These are phyloP conservation scores for Lanistes nyassanus DNA, from an alignment of 1,140 invertebrate genomes.

Conservation along the genomic window DNA sequence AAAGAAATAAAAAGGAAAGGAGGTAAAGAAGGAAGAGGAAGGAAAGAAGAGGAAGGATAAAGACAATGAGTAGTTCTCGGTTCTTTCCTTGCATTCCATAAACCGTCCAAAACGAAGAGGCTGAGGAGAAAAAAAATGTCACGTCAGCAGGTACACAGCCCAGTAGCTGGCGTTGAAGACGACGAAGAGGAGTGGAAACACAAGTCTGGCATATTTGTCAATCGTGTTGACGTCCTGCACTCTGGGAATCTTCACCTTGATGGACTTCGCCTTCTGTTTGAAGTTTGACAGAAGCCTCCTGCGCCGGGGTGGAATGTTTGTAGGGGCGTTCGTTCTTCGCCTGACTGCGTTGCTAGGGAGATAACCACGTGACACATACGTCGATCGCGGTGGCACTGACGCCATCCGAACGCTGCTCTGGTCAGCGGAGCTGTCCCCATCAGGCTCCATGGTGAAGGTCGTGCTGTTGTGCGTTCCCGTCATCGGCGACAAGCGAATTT, in stretches of 20 bases:
- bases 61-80: not conserved
- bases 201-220: constrained; percentile 92
- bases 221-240: constrained; percentile 98
- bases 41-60: not conserved
- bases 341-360: constrained; percentile 46
- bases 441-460: constrained; percentile 56
- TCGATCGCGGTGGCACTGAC: constrained; percentile 40
- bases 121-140: not conserved
- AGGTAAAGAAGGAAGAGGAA: not conserved
- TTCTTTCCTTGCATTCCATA: not conserved
- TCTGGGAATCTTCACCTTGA: constrained; percentile 77
- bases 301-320: constrained; percentile 37
- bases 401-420: constrained; percentile 55
- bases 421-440: constrained; percentile 31
- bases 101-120: not conserved
- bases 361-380: constrained; percentile 45
- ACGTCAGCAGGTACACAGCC: constrained; percentile 80
- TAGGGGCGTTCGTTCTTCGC: constrained; percentile 39
- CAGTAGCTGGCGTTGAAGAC: constrained; percentile 94
- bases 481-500: constrained; percentile 75
- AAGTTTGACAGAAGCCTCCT: constrained; percentile 57
- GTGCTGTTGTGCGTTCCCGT: constrained; percentile 80
- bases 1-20: not conserved
- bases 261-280: constrained; percentile 56
- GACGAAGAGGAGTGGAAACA: constrained; percentile 94